A percentile compares a stretch with the other conserved stretches of the same genome.
phyloP scores from a whole-genome alignment of 2,797 vertebrate genomes.

The Paguma larvata region DNA sequence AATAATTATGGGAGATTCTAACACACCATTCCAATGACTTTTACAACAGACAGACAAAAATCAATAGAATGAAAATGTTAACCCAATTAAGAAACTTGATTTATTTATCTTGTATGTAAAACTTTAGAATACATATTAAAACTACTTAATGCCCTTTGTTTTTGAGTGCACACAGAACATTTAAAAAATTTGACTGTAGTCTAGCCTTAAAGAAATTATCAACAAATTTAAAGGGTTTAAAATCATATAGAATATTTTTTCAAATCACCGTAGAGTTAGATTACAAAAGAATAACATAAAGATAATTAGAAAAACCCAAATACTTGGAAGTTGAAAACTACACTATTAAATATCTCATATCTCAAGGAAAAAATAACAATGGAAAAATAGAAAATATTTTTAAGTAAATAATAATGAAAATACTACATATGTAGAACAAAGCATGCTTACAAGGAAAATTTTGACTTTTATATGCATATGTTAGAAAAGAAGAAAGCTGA shows the following conservation, averaged over 20 bases:
- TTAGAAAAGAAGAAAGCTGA: not conserved
- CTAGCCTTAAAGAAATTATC: not conserved
- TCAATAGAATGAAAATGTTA: not conserved
- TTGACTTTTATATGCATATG: not conserved
- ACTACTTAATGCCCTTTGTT: not conserved
- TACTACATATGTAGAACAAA: not conserved
- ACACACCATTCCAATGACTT: not conserved
- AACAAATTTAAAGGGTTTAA: not conserved
- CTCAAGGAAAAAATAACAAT: not conserved
- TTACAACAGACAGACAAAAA: not conserved
- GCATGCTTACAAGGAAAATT: not conserved
- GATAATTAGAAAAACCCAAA: not conserved
- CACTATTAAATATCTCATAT: not conserved
- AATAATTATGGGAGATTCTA: not conserved
- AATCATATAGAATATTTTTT: not conserved
- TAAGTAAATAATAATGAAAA: not conserved
- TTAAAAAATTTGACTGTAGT: not conserved
- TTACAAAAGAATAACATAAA: not conserved
- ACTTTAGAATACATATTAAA: not conserved
- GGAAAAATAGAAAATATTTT: not conserved
- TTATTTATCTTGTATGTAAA: constrained; percentile 23
- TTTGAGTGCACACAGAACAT: not conserved
- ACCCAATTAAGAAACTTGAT: not conserved
- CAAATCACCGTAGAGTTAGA: not conserved
- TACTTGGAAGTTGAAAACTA: not conserved